Base-by-base conservation (phyloP, 2,888 invertebrate species). In the Idaea aversata region DNA sequence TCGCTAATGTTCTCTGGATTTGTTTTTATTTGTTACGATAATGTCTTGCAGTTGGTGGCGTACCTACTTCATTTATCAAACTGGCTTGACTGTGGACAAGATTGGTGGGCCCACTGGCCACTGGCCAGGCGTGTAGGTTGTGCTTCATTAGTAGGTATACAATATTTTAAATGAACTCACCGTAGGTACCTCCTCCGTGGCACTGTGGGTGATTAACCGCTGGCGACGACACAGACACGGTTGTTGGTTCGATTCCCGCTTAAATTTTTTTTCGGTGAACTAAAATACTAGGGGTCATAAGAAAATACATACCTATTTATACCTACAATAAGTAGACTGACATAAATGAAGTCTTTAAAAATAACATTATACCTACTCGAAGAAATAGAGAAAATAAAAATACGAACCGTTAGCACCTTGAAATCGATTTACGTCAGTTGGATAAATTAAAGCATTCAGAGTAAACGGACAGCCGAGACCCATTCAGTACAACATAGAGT, bases 401-500 rank as follows among this genome's bases (percentile, higher is more conserved):
- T 69, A 78, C 72, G 75, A 77, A 78, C 77, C 75, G 80, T 87
- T 86, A 80, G 75, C 88, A 88, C 86, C 88, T 89, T 84, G 81
- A 83, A 86, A 91, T 90, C 87, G 85, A 90, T 90, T 90, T 80
- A 85, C 84, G 85, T 88, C 88, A 86, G 71, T 73, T 72, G 81
- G 85, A 85, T 87, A 86, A 87, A 88, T 88, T 88, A 86, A 85
- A 88, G 82, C 83, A 79, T 88, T 87, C 80, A 82, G 71, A 78
- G 85, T 81, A 80, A 85, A 81, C 82, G 79, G 84, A 80, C 80
- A 76, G 80, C 74, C 78, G 72, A 75, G 84, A 82, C 77, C 85
- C 86, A 90, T 88, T 89, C 88, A 83, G 78, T 78, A 75, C 77
- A 72, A 75, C 75, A 81, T 80, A 79, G 77, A 80, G 85, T 88